Conservation (phyloP, 2,113 vertebrate genomes). For the Passer montanus region DNA sequence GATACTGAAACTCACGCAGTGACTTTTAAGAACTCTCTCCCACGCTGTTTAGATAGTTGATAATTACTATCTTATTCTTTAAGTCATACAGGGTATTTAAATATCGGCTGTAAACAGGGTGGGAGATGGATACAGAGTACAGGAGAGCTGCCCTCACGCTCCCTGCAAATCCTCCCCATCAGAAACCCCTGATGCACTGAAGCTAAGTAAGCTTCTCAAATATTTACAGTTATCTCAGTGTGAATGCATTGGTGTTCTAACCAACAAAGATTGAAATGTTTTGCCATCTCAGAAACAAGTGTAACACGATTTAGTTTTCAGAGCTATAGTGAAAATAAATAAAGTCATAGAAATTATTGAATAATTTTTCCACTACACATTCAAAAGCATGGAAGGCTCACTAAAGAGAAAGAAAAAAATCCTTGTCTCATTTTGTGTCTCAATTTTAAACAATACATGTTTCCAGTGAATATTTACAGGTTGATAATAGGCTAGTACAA, state of each 20-base stretch:
- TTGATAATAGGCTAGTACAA: constrained; percentile 35
- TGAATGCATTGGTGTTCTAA: background rate
- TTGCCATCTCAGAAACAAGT: background rate
- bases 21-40: background rate
- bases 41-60: background rate
- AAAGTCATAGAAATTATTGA: background rate
- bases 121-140: background rate
- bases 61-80: fast-evolving
- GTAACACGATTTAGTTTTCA: background rate
- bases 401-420: background rate
- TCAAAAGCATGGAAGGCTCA: background rate
- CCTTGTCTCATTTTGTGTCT: constrained; percentile 40
- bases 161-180: background rate
- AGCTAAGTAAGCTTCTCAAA: background rate
- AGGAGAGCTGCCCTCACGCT: background rate
- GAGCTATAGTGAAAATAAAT: background rate
- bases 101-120: background rate
- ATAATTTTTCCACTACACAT: background rate
- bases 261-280: background rate
- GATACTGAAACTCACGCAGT: background rate
- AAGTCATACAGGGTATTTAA: background rate
- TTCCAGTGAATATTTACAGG: constrained; percentile 37
- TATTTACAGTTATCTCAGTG: background rate
- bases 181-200: background rate
- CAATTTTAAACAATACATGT: constrained; percentile 43